Percentiles rank a stretch among this genome's conserved stretches.
Evolutionary conservation across 2,888 invertebrate genomes (phyloP).

Genomic region (Geophilus truncorum): DNA sequence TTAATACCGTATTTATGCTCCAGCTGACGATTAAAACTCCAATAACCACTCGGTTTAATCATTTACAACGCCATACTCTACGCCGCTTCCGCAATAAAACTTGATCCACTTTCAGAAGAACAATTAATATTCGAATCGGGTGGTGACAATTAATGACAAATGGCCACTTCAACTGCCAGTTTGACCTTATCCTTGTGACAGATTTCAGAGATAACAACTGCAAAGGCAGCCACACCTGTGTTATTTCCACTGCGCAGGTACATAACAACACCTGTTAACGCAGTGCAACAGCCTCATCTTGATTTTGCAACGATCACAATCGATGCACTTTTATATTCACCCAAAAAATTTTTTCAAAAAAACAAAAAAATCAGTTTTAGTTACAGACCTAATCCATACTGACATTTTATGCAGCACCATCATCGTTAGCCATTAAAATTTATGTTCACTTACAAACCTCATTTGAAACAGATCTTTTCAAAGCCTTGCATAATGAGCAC

Average conservation of each 20-base stretch:
- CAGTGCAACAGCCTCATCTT: not conserved
- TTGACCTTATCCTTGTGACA: slow-evolving; percentile 10
- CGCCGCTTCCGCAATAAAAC: not conserved
- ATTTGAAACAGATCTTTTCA: slow-evolving; percentile 13
- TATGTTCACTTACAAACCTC: slow-evolving; percentile 11
- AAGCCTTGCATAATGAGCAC: slow-evolving; percentile 7
- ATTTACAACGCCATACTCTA: not conserved
- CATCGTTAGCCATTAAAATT: not conserved
- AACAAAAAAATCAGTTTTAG: not conserved
- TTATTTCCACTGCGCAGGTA: slow-evolving; percentile 2
- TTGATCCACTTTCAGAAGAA: not conserved
- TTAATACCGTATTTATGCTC: not conserved
- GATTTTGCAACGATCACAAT: not conserved
- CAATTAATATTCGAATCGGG: slow-evolving; percentile 17
- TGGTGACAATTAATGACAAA: slow-evolving; percentile 27
- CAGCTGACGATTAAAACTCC: too few species aligned
- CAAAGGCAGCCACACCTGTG: slow-evolving; percentile 22
- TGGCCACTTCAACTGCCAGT: slow-evolving; percentile 16
- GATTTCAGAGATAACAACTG: slow-evolving; percentile 18
- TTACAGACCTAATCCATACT: not conserved
- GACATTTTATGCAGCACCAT: not conserved
- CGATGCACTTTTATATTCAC: not conserved
- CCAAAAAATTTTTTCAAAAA: not conserved
- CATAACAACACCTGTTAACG: slow-evolving; percentile 4
- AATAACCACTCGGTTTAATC: too few species aligned